These are phyloP conservation scores for Girardinichthys multiradiatus DNA, from an alignment of 2,113 vertebrate species.

Conservation along the genomic window DNA sequence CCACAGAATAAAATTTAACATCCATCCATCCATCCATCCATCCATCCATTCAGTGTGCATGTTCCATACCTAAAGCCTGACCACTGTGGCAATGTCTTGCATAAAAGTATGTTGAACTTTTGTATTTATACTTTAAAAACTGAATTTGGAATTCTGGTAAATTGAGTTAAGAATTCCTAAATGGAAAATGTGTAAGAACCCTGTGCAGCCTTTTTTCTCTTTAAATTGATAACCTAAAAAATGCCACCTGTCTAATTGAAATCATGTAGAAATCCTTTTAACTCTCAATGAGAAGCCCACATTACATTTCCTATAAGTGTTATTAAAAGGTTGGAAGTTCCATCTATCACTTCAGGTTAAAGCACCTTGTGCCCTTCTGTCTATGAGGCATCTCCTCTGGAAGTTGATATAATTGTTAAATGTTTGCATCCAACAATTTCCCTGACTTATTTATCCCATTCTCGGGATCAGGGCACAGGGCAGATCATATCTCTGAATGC, in stretches of 20 bases:
- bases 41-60: no score
- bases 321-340: neutral
- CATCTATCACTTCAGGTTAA: conserved; percentile 5
- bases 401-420: neutral
- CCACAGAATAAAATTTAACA: no score
- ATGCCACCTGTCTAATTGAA: neutral
- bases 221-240: no score
- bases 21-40: no score
- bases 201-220: no score
- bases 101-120: no score
- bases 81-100: no score
- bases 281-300: neutral
- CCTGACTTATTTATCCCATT: neutral
- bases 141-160: no score
- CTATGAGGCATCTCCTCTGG: neutral
- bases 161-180: no score
- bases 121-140: no score
- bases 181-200: no score
- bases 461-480: neutral
- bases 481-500: conserved; percentile 18
- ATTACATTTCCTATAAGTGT: neutral
- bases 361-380: neutral
- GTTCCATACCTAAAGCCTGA: no score
- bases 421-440: conserved; percentile 18
- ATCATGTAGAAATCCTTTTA: neutral